Evolutionary conservation across 2,888 invertebrate genomes (phyloP), one percentile per base, ranked within the genome.

Genomic region (Steinernema hermaphroditum): DNA sequence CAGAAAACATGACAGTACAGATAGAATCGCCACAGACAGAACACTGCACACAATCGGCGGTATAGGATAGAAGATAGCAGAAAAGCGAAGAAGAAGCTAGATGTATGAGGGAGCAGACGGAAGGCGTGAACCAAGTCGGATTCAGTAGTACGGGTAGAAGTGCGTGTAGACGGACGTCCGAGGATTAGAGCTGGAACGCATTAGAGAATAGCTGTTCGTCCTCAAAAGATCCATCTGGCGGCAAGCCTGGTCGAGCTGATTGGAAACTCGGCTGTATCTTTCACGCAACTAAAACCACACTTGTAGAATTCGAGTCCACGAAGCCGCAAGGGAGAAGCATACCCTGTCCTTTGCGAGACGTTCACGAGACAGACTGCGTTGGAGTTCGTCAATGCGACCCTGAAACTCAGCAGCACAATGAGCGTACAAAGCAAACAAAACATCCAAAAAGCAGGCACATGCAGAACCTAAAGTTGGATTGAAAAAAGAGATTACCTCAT

Each of bases 191-290:
- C 82, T 80, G 24, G 80, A 78, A 71, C 85, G 80, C 71, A 78
- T 73, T 68, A 77, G 76, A 24, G 80, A 73, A 77, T 85, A 85
- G 69, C 81, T 83, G 71, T 80, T 80, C 43, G 82, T 80, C 74
- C 86, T 82, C 77, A 86, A 78, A 75, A 85, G 78, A 73, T 86
- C 84, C 83, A 86, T 83, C 75, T 85, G 85, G 70, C 83, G 81
- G 71, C 75, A 75, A 32, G 85, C 86, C 72, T 86, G 84, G 70
- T 86, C 83, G 41, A 85, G 80, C 75, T 85, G 82, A 73, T 77
- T 75, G 34, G 84, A 80, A 72, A 86, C 79, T 62, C 79, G 78
- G 70, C 80, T 76, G 79, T 85, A 86, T 73, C 83, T 81, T 74
- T 78, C 76, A 75, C 83, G 82, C 79, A 85, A 79, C 85, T 85